Evolutionary conservation across 2,888 invertebrate species (phyloP).

Genomic region (Diaprepes abbreviatus): DNA sequence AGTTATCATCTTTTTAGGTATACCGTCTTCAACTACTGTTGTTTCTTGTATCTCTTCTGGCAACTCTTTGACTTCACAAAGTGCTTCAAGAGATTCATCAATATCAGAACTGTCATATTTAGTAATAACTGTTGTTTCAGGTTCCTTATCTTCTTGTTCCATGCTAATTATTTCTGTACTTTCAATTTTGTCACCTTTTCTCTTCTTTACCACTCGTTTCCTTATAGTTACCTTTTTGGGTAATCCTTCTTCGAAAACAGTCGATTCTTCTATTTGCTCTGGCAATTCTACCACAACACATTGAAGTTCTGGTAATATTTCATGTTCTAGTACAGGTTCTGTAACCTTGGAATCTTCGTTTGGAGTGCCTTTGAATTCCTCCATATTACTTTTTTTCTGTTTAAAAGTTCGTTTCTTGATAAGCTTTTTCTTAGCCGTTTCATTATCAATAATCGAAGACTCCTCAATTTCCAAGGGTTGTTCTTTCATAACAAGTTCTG

Average conservation of each 20-base stretch:
- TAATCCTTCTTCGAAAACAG: too few species aligned
- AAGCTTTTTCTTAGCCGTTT: constrained; percentile 50
- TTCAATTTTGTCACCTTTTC: too few species aligned
- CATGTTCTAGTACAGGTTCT: too few species aligned
- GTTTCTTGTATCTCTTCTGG: constrained; percentile 55
- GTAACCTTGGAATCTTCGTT: too few species aligned
- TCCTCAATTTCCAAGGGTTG: constrained; percentile 55
- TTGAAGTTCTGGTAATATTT: constrained; percentile 66
- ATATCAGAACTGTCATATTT: too few species aligned
- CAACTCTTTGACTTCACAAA: too few species aligned
- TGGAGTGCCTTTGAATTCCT: too few species aligned
- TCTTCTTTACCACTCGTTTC: too few species aligned
- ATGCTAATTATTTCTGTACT: constrained; percentile 66
- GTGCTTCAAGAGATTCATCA: too few species aligned
- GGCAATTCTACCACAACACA: constrained; percentile 55
- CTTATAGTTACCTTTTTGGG: too few species aligned
- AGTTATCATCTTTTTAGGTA: constrained; percentile 63
- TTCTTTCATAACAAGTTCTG: constrained; percentile 63
- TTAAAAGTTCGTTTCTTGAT: constrained; percentile 68
- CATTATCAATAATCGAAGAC: constrained; percentile 49
- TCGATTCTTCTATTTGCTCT: too few species aligned
- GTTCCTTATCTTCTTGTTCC: constrained; percentile 65
- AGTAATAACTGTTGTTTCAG: constrained; percentile 62
- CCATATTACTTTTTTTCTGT: constrained; percentile 66
- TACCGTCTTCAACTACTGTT: constrained; percentile 52